Conservation (phyloP, 2,888 invertebrate genomes). For the Volucella inflata region DNA sequence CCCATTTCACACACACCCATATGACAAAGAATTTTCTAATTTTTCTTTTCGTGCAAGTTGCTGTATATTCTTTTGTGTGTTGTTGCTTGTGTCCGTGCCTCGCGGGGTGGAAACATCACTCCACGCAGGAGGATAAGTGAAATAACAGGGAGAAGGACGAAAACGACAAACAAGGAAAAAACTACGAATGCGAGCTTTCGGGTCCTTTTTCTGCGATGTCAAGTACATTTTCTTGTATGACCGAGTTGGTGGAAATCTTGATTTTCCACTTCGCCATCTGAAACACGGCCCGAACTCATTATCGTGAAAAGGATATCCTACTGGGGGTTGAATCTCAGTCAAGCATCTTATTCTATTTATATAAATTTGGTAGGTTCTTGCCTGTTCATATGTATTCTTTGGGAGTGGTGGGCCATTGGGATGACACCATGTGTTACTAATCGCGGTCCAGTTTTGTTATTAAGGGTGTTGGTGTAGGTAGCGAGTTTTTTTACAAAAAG, state of each 20-base stretch:
- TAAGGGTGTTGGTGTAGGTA: too few species aligned
- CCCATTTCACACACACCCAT: slow-evolving; percentile 54
- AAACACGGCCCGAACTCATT: slow-evolving; percentile 15
- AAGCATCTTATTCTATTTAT: too few species aligned
- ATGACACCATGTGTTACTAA: too few species aligned
- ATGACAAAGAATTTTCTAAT: slow-evolving; percentile 64
- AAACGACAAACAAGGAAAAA: slow-evolving; percentile 16
- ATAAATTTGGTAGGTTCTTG: too few species aligned
- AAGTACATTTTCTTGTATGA: slow-evolving; percentile 66
- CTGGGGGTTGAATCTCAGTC: not conserved
- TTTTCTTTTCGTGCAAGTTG: slow-evolving; percentile 36
- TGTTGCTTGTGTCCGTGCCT: slow-evolving; percentile 52
- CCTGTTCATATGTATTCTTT: too few species aligned
- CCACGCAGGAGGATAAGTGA: slow-evolving; percentile 46
- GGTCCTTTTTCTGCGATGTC: slow-evolving; percentile 60
- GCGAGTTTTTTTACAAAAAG: too few species aligned
- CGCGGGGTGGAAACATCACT: slow-evolving; percentile 60
- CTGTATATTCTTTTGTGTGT: slow-evolving; percentile 39
- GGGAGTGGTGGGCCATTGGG: too few species aligned
- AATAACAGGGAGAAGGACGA: slow-evolving; percentile 42
- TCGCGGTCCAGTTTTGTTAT: too few species aligned
- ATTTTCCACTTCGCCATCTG: slow-evolving; percentile 43
- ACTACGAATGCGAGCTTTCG: not conserved
- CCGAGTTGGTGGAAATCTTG: slow-evolving; percentile 66
- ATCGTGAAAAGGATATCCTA: not conserved